Conservation (phyloP, 2,113 vertebrate genomes). For the Crypturellus undulatus region DNA sequence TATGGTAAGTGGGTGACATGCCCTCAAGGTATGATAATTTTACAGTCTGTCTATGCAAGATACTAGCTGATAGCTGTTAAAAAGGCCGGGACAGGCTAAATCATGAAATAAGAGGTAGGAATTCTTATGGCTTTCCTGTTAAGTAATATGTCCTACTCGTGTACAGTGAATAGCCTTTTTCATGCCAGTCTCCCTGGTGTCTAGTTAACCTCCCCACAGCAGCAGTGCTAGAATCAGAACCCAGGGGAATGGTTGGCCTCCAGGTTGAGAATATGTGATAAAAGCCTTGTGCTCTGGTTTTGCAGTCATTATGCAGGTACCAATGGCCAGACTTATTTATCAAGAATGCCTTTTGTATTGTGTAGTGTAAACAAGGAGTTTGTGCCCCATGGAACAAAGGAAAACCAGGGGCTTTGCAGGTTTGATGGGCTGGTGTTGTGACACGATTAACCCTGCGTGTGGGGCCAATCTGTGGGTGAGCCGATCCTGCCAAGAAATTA, state of each 20-base stretch:
- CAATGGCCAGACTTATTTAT: background rate
- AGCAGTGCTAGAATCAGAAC: background rate
- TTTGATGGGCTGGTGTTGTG: background rate
- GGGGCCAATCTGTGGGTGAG: background rate
- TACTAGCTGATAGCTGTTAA: background rate
- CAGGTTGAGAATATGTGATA: background rate
- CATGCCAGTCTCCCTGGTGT: background rate
- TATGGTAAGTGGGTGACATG: constrained; percentile 81
- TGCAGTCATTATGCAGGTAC: background rate
- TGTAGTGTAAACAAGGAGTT: background rate
- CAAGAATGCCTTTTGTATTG: background rate
- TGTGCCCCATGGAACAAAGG: background rate
- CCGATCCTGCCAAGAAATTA: background rate
- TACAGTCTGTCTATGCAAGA: background rate
- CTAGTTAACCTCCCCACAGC: background rate
- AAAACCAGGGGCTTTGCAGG: background rate
- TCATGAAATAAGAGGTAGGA: background rate
- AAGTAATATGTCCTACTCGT: background rate
- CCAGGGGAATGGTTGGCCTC: background rate
- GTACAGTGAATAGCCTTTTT: background rate
- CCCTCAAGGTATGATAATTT: background rate
- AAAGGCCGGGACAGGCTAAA: background rate
- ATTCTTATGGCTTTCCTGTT: background rate
- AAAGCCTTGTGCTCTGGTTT: background rate
- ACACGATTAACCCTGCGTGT: background rate